These are phyloP conservation scores for Pontoporia blainvillei DNA, from an alignment of 2,113 vertebrate species.

Conservation along the genomic window DNA sequence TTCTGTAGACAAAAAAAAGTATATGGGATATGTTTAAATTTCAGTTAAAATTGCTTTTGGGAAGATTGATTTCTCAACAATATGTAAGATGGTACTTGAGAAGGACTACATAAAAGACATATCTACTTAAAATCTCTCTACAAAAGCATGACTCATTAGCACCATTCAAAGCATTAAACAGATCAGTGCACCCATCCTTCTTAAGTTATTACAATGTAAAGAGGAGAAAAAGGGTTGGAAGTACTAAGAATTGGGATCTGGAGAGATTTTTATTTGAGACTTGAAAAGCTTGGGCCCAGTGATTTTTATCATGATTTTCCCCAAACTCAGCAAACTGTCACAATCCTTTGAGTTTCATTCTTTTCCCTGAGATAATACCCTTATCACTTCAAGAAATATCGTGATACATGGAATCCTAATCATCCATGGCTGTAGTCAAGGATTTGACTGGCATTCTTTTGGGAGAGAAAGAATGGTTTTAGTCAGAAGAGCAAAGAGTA, in stretches of 20 bases:
- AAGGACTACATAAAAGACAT: neutral
- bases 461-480: neutral
- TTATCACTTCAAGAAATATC: neutral
- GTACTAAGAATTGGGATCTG: neutral
- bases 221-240: rapidly evolving
- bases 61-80: neutral
- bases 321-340: neutral
- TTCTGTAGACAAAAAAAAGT: neutral
- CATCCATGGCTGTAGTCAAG: neutral
- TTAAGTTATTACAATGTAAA: neutral
- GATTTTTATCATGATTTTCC: neutral
- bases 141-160: neutral
- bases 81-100: neutral
- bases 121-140: neutral
- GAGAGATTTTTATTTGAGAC: neutral
- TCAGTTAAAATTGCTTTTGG: neutral
- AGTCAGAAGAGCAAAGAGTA: neutral
- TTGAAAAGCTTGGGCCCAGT: neutral
- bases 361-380: neutral
- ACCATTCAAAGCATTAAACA: neutral
- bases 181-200: neutral
- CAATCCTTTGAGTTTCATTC: neutral
- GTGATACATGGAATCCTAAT: neutral
- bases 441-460: neutral
- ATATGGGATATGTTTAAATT: neutral